Evolutionary conservation across 2,888 invertebrate species (phyloP), one percentile per base, ranked within the genome.

Genomic region (Andrena praecox): DNA sequence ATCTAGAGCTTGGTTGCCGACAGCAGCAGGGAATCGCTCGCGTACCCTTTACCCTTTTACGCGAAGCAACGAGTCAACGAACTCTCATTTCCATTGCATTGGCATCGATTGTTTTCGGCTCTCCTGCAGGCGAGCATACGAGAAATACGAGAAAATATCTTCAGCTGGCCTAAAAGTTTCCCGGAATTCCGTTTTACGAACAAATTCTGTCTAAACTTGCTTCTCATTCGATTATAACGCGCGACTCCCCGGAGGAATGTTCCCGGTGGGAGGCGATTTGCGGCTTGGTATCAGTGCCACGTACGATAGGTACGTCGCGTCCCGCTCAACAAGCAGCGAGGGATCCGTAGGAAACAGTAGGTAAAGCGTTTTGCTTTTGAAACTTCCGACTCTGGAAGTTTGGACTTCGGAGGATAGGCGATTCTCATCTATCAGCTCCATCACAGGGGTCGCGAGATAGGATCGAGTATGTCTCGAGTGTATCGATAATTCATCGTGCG

Each of bases 401-500:
- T n/a, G 8, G 59, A 54, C 42, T 71, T 77, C n/a, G 35, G 52
- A 54, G 72, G 48, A 69, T 35, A 54, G 24, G 63, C 80, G 42
- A 42, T 16, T 42, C 42, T 52, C 86, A 87, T 87, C 83, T 80
- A 87, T 87, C 85, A 87, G 60, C 63, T 42, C 0, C 16, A 16
- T 42, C 54, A 29, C 33, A 60, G 35, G 50, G 63, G 64, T 70
- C 62, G 81, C 74, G n/a, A 77, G 82, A 79, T 60, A 67, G 33
- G 20, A 35, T 59, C 64, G 31, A 76, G 76, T 12, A 59, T 80
- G 84, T 84, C 80, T 74, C 85, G 52, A 81, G 75, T 80, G 87
- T 87, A 87, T 89, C 89, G 89, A 88, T 88, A 88, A 88, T 88
- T 88, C 85, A 83, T 77, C 75, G 74, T 29, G 60, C 42, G 71